phyloP scores from a whole-genome alignment of 2,888 invertebrate species.

The Sminthurinus aureus region DNA sequence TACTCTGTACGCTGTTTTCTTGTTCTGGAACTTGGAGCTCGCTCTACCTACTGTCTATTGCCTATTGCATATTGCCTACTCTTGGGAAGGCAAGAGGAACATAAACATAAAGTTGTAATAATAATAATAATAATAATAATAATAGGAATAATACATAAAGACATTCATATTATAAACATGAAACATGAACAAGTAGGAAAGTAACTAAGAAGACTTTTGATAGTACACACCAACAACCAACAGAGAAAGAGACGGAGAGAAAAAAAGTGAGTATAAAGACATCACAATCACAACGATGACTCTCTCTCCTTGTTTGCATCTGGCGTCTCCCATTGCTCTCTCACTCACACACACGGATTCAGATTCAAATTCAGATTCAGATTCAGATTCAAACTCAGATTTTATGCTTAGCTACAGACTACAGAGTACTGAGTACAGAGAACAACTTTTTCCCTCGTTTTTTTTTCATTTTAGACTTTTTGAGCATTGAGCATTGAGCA shows the following conservation, averaged over 20 bases:
- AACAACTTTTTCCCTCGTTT: constrained; percentile 55
- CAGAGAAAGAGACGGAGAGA: constrained; percentile 5
- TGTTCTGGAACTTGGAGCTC: not conserved
- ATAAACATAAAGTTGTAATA: constrained; percentile 14
- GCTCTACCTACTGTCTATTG: not conserved
- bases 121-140: not conserved
- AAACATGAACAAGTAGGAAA: not conserved
- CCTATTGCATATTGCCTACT: too few relatives aligned
- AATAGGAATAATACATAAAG: not conserved
- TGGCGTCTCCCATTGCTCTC: constrained; percentile 52
- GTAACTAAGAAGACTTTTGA: not conserved
- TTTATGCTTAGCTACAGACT: constrained; percentile 40
- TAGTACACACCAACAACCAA: not conserved
- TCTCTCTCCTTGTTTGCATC: constrained; percentile 43
- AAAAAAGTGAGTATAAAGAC: constrained; percentile 36
- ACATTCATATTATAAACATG: not conserved
- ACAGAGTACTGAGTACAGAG: too few relatives aligned
- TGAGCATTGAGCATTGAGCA: too few relatives aligned
- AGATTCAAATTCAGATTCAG: not conserved
- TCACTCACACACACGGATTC: not conserved
- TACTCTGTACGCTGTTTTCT: not conserved
- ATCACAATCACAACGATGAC: constrained; percentile 34
- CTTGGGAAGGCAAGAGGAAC: constrained; percentile 9
- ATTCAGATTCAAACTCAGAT: not conserved
- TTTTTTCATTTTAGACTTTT: constrained; percentile 58